Base-by-base conservation (phyloP, 2,113 vertebrate genomes). In the Oryzias woworae region DNA sequence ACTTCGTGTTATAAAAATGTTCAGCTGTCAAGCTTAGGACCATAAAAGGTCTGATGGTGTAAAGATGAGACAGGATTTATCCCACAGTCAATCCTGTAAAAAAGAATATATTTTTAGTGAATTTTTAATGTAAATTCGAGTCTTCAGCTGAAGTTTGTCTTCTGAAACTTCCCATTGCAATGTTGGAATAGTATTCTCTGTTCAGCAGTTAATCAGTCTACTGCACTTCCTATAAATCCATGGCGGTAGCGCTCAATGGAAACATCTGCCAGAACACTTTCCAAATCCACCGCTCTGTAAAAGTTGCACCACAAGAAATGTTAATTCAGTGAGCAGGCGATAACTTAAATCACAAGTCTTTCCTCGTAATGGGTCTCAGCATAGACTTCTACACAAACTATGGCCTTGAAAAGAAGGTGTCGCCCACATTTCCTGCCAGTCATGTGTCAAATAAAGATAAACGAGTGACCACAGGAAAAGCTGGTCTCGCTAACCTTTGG, bases 261-360 rank as follows among this genome's bases (percentile, higher is more conserved):
- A 86, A 88, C 80, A 90, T 89, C 87, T 90, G 89, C 67, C 80
- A 49, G 62, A 88, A 57, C 59, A 71, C 82, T 90, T 74, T 75
- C 18, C 55, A 57, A 67, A 80, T 73, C 41, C 43, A 36, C 22
- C 64, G 47, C 62, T 71, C 66, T 64, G 43, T 75, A 54, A 58
- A 66, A 62, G 52, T 54, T 52, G 20, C 63, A 68, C 70, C 36
- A 12, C 36, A 36, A 36, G 36, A 75, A 55, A 76, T 78, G 63
- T 60, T 57, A 70, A 77, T 83, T 78, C 77, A 82, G 77, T 58
- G 63, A 77, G 74, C 65, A 63, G 57, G 28, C 54, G 80, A 79
- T 77, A 78, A 72, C 82, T 82, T 78, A 85, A 88, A 85, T 83
- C 79, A 78, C 71, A 50, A 66, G 73, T 73, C 74, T 1, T 49